Evolutionary conservation across 2,113 vertebrate genomes (phyloP).

Genomic region (Galeopterus variegatus): DNA sequence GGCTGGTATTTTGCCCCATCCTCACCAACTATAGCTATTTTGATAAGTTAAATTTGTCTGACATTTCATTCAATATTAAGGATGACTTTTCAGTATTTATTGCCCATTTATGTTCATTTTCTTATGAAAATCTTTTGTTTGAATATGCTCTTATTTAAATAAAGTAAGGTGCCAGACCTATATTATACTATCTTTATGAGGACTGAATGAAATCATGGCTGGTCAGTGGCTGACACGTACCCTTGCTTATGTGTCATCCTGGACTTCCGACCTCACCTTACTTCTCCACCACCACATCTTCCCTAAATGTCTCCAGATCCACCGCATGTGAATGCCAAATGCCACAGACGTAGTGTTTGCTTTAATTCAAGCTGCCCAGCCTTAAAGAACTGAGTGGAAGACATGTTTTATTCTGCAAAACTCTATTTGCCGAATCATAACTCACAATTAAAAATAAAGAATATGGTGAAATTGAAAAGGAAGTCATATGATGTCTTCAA

Average conservation of each 20-base stretch:
- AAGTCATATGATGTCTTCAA: not conserved
- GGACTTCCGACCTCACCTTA: not conserved
- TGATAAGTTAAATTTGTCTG: not conserved
- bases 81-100: not conserved
- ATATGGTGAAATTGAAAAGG: not conserved
- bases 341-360: too few species aligned
- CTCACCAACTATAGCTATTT: not conserved
- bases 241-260: not conserved
- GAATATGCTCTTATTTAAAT: not conserved
- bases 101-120: not conserved
- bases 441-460: not conserved
- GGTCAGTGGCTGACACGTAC: too few species aligned
- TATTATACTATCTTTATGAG: not conserved
- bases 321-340: not conserved
- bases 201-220: not conserved
- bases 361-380: not conserved
- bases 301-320: not conserved
- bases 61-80: not conserved
- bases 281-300: not conserved
- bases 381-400: not conserved
- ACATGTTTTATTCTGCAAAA: not conserved
- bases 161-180: not conserved
- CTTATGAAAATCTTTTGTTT: not conserved
- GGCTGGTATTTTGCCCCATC: not conserved
- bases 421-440: not conserved